phyloP scores from a whole-genome alignment of 2,797 vertebrate genomes.

The Lophotriccus pileatus region DNA sequence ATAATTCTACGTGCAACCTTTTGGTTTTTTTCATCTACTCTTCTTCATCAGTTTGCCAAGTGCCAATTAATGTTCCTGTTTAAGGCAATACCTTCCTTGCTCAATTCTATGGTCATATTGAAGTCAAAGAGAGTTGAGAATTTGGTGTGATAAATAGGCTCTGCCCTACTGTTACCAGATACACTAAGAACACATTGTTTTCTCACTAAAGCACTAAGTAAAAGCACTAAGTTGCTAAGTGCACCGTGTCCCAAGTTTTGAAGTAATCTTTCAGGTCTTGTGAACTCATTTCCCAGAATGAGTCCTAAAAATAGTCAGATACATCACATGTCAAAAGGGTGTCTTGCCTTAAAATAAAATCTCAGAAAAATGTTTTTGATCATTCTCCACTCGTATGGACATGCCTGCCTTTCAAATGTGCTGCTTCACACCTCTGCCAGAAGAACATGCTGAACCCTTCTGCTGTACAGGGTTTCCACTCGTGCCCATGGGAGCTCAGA shows the following conservation, averaged over 20 bases:
- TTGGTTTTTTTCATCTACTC: not conserved
- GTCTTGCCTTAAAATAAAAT: not conserved
- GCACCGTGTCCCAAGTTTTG: not conserved
- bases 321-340: not conserved
- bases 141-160: fast-evolving
- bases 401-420: not conserved
- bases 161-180: not conserved
- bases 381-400: not conserved
- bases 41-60: not conserved
- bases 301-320: not conserved
- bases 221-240: not conserved
- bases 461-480: not conserved
- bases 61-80: not conserved
- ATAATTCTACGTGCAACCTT: not conserved
- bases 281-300: not conserved
- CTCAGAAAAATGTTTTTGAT: not conserved
- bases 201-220: not conserved
- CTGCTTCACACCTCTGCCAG: not conserved
- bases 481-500: not conserved
- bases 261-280: not conserved
- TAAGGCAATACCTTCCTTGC: not conserved
- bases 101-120: not conserved
- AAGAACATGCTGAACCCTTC: not conserved
- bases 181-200: not conserved
- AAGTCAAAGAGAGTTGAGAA: not conserved